These are phyloP conservation scores for Notarius lentiginosus DNA, from an alignment of 2,113 vertebrate genomes.

Conservation along the genomic window DNA sequence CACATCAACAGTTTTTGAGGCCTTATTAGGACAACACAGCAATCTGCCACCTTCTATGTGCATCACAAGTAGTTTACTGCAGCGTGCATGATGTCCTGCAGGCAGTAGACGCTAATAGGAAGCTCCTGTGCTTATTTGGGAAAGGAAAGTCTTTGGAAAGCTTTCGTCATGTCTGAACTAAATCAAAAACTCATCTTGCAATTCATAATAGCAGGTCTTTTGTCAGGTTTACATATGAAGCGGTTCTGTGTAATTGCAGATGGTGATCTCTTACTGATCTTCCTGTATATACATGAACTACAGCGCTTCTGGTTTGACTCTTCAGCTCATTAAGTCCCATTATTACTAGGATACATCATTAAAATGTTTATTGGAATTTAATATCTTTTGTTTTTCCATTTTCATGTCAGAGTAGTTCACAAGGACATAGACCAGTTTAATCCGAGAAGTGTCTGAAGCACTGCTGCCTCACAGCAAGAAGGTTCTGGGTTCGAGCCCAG, in stretches of 20 bases:
- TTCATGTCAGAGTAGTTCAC: neutral
- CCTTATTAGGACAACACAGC: conserved; percentile 63
- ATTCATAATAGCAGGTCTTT: neutral
- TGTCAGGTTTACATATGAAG: neutral
- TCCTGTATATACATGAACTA: neutral
- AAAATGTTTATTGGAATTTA: neutral
- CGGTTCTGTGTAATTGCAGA: neutral
- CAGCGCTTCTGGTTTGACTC: neutral
- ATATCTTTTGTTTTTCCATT: neutral
- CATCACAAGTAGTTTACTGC: conserved; percentile 8
- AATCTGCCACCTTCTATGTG: conserved; percentile 36
- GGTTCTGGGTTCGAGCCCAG: no score
- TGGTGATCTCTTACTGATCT: neutral
- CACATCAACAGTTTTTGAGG: conserved; percentile 52
- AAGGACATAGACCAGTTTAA: neutral
- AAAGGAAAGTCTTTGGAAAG: conserved; percentile 1
- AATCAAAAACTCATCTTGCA: neutral
- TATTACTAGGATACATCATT: neutral
- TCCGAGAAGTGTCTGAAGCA: neutral
- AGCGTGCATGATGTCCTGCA: conserved; percentile 12
- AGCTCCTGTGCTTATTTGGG: conserved; percentile 30
- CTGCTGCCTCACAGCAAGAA: no score
- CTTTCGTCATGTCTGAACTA: conserved; percentile 1
- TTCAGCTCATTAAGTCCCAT: neutral
- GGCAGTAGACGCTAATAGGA: neutral